Conservation (phyloP, 2,797 vertebrate genomes). For the Argyrosomus regius region DNA sequence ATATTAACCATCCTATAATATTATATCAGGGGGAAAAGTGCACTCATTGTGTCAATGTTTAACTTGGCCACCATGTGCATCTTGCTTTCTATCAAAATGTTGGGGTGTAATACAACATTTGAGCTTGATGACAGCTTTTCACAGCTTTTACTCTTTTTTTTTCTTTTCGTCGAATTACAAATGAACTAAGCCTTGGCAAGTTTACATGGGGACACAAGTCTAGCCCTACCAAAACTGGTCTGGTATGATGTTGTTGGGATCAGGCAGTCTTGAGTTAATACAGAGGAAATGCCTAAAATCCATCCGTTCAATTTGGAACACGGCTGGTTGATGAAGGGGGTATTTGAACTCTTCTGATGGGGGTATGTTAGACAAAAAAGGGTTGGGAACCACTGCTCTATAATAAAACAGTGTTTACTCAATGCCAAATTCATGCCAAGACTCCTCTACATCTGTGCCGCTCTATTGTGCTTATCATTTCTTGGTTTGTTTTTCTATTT, state of each 20-base stretch:
- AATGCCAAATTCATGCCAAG: neutral
- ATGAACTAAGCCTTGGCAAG: neutral
- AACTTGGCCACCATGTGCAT: slow-evolving; percentile 41
- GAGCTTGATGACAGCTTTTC: slow-evolving; percentile 32
- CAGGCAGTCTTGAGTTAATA: neutral
- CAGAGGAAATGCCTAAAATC: neutral
- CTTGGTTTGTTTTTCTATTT: neutral
- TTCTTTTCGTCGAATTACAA: neutral
- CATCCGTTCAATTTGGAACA: neutral
- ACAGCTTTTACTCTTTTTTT: neutral
- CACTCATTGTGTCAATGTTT: slow-evolving; percentile 28
- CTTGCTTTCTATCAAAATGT: slow-evolving; percentile 39
- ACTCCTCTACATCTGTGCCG: neutral
- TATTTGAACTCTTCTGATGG: neutral
- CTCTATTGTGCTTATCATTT: neutral
- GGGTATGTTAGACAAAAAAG: neutral
- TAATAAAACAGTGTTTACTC: neutral
- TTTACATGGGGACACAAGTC: neutral
- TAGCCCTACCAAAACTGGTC: neutral
- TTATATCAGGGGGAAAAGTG: slow-evolving; percentile 8
- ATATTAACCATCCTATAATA: slow-evolving; percentile 18
- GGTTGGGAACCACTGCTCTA: neutral
- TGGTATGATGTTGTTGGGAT: neutral
- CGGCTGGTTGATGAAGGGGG: neutral
- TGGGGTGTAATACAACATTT: slow-evolving; percentile 10